Evolutionary conservation across 1,140 invertebrate genomes (phyloP).

Genomic region (Procambarus clarkii): DNA sequence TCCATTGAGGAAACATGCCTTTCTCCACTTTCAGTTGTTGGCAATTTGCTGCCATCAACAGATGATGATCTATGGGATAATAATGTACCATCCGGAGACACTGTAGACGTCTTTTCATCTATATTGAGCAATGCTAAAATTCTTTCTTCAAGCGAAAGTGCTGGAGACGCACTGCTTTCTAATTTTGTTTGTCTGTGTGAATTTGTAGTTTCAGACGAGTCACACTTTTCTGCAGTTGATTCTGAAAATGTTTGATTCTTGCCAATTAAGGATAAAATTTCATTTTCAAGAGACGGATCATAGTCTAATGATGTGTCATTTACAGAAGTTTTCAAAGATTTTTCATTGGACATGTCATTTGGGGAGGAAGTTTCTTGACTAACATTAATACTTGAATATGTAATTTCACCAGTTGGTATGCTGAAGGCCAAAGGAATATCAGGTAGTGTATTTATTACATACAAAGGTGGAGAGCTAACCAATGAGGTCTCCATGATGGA

Average conservation of each 20-base stretch:
- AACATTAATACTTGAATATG: background rate
- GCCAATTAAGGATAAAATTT: background rate
- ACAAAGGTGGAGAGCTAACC: background rate
- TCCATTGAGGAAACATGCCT: background rate
- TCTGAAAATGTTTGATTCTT: background rate
- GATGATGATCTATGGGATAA: background rate
- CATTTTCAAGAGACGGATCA: background rate
- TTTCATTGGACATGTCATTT: background rate
- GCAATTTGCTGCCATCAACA: background rate
- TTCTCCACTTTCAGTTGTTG: background rate
- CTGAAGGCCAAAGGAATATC: background rate
- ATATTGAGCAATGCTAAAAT: slow-evolving; percentile 52
- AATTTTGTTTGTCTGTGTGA: background rate
- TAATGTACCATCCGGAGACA: background rate
- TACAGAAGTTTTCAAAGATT: background rate
- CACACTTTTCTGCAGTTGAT: background rate
- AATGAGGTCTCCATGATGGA: background rate
- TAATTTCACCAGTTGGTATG: background rate
- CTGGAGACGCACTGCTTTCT: background rate
- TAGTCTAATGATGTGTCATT: background rate
- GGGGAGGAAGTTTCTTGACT: background rate
- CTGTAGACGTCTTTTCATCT: background rate
- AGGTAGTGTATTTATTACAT: background rate
- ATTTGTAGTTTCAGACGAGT: background rate
- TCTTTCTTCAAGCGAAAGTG: slow-evolving; percentile 44